phyloP scores from a whole-genome alignment of 2,113 vertebrate species.

The Pseudorhombus dupliciocellatus region DNA sequence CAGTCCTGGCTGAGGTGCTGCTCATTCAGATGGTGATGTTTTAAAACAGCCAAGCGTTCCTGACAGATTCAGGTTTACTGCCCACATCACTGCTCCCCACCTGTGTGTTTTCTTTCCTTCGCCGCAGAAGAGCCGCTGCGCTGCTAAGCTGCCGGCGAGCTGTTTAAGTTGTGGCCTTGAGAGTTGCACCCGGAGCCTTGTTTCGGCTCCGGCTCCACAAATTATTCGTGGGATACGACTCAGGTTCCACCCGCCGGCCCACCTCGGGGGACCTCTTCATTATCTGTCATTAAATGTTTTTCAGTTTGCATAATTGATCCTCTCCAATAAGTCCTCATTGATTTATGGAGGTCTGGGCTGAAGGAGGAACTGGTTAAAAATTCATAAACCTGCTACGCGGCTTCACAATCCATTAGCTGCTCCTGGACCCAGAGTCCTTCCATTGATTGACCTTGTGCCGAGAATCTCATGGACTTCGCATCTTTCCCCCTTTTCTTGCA shows the following conservation, averaged over 20 bases:
- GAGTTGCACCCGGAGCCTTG: slow-evolving; percentile 29
- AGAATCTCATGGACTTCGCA: slow-evolving; percentile 88
- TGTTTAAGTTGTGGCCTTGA: slow-evolving; percentile 53
- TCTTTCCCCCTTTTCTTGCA: slow-evolving; percentile 78
- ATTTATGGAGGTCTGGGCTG: slow-evolving; percentile 94
- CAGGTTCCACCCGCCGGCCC: slow-evolving; percentile 51
- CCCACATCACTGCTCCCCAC: not conserved
- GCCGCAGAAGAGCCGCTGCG: slow-evolving; percentile 14
- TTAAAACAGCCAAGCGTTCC: slow-evolving; percentile 10
- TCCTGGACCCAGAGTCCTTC: slow-evolving; percentile 87
- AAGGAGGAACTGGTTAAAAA: slow-evolving; percentile 94
- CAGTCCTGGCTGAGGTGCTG: not conserved
- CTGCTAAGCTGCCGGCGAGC: slow-evolving; percentile 24
- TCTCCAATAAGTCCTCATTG: slow-evolving; percentile 98
- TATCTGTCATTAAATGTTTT: slow-evolving; percentile 99
- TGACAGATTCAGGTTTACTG: slow-evolving; percentile 7
- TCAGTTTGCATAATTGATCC: slow-evolving; percentile 99
- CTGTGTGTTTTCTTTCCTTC: not conserved
- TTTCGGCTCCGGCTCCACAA: slow-evolving; percentile 21
- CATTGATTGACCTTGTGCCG: slow-evolving; percentile 97
- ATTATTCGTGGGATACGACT: slow-evolving; percentile 74
- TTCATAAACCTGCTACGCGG: slow-evolving; percentile 92
- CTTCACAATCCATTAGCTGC: slow-evolving; percentile 99
- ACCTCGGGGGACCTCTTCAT: slow-evolving; percentile 90
- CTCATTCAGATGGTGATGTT: slow-evolving; percentile 12